Conservation (phyloP, 2,797 vertebrate species). For the Mycteria americana region DNA sequence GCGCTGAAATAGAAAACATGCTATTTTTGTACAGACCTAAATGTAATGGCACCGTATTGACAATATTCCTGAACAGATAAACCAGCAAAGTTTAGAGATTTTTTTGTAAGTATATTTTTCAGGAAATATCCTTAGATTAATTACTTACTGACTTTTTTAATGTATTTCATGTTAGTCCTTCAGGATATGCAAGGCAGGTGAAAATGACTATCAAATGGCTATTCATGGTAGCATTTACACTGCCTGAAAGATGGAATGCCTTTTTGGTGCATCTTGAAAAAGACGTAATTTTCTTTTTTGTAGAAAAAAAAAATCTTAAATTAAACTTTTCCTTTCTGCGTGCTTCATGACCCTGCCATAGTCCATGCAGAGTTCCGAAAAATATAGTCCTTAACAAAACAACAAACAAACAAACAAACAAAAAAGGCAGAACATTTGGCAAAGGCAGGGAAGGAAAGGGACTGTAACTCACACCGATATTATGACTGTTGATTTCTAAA, state of each 20-base stretch:
- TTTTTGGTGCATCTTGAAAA: background rate
- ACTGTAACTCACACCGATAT: background rate
- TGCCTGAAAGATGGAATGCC: background rate
- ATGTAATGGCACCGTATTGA: background rate
- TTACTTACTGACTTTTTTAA: background rate
- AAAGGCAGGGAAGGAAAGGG: background rate
- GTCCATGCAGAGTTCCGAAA: background rate
- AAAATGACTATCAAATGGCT: background rate
- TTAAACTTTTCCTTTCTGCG: background rate
- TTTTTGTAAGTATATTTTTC: background rate
- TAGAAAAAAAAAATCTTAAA: background rate
- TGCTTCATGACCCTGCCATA: background rate
- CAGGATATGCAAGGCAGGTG: background rate
- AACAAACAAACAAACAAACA: background rate
- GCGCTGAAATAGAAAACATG: background rate
- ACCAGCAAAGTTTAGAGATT: background rate
- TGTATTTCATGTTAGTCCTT: background rate
- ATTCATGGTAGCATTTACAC: background rate
- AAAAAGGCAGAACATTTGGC: background rate
- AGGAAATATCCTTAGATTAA: background rate
- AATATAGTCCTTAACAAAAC: background rate
- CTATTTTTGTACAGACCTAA: background rate
- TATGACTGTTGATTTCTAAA: background rate
- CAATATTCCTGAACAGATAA: background rate
- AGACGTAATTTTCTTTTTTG: fast-evolving